Evolutionary conservation across 2,888 invertebrate genomes (phyloP).

Genomic region (Blomia tropicalis): DNA sequence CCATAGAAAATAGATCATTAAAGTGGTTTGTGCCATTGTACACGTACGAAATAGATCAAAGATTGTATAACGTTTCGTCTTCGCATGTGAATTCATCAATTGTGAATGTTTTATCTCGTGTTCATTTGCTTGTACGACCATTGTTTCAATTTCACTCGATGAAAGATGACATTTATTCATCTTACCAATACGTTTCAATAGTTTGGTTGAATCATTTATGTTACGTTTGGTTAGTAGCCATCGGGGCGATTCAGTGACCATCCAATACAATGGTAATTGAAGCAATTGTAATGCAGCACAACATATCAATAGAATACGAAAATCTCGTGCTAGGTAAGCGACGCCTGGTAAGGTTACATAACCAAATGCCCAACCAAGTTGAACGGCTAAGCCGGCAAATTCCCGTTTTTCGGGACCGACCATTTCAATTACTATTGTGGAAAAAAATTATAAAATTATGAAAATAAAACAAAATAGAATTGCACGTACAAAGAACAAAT

Average conservation of each 20-base stretch:
- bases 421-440: conserved; percentile 17
- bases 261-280: neutral
- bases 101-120: neutral
- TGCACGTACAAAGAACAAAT: conserved; percentile 20
- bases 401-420: conserved; percentile 23
- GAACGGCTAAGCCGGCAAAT: conserved; percentile 10
- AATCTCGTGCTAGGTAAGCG: conserved; percentile 15
- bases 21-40: neutral
- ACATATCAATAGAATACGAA: neutral
- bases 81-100: neutral
- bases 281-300: conserved; percentile 1
- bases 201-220: conserved; percentile 40
- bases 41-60: conserved; percentile 1
- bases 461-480: neutral
- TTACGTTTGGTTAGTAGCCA: conserved; percentile 26
- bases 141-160: neutral
- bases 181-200: conserved; percentile 32
- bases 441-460: conserved; percentile 3
- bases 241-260: conserved; percentile 28
- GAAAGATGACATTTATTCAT: conserved; percentile 20
- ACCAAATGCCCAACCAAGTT: conserved; percentile 22
- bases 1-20: conserved; percentile 31
- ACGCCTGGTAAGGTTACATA: conserved; percentile 17
- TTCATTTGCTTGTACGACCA: no score
- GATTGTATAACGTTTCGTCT: conserved; percentile 7